phyloP scores from a whole-genome alignment of 2,113 vertebrate genomes.

The Drymodes brunneopygia region DNA sequence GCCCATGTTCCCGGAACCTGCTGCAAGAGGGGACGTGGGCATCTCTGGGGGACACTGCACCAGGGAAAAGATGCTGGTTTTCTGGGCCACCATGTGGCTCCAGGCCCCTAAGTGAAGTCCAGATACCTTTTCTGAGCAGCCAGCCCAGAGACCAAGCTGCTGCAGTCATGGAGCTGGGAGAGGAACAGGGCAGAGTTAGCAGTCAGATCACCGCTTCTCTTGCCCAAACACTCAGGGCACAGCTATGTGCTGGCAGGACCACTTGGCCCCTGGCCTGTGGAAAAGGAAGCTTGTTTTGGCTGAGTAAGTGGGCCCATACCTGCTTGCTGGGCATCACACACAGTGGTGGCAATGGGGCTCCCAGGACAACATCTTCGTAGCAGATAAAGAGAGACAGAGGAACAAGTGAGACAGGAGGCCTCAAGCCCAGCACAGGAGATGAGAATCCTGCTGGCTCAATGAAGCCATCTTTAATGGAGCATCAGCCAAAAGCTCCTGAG shows the following conservation, averaged over 20 bases:
- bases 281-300: neutral
- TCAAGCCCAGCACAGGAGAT: neutral
- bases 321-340: neutral
- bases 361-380: neutral
- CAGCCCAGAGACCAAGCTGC: neutral
- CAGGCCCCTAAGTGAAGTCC: neutral
- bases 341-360: neutral
- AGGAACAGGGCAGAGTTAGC: neutral
- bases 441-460: neutral
- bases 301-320: neutral
- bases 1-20: accelerated
- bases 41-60: neutral
- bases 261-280: neutral
- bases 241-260: neutral
- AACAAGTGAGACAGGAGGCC: neutral
- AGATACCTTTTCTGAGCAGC: neutral
- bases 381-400: neutral
- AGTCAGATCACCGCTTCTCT: neutral
- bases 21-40: neutral
- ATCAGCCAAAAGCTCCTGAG: neutral
- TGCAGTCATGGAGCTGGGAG: neutral
- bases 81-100: neutral
- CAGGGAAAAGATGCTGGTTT: neutral
- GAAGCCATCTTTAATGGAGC: neutral
- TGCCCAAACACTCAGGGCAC: neutral